phyloP scores from a whole-genome alignment of 1,140 invertebrate species.

The Saxidomus purpurata region DNA sequence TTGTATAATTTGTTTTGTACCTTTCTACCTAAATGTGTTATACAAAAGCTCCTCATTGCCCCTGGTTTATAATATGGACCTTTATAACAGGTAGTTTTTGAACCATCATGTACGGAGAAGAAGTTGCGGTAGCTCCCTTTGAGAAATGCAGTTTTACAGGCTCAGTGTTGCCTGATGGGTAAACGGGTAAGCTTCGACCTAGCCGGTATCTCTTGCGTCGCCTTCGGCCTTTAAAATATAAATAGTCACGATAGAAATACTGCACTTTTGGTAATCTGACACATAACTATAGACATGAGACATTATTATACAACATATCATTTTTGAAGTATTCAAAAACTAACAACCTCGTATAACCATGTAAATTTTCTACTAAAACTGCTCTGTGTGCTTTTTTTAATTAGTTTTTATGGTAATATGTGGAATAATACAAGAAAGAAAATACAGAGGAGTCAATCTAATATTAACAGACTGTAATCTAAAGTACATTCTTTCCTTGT shows the following conservation, averaged over 20 bases:
- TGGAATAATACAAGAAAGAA: background rate
- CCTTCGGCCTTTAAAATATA: slow-evolving; percentile 66
- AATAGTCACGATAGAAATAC: slow-evolving; percentile 25
- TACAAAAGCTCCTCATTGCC: slow-evolving; percentile 46
- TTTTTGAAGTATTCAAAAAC: background rate
- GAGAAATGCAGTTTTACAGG: slow-evolving; percentile 68
- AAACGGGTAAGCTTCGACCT: slow-evolving; percentile 56
- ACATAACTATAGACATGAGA: background rate
- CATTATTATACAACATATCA: background rate
- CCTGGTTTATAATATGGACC: slow-evolving; percentile 67
- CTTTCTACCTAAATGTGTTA: slow-evolving; percentile 52
- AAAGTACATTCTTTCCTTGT: background rate
- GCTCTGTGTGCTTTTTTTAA: no score
- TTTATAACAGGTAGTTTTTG: slow-evolving; percentile 69
- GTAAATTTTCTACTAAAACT: no score
- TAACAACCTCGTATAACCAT: background rate
- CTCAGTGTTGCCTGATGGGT: slow-evolving; percentile 41
- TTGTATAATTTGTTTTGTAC: slow-evolving; percentile 61
- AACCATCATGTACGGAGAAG: slow-evolving; percentile 68
- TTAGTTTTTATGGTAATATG: no score
- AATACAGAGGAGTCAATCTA: background rate
- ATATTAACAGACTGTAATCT: background rate
- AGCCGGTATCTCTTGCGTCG: slow-evolving; percentile 59
- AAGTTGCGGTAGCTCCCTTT: slow-evolving; percentile 51
- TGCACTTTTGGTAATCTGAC: background rate